phyloP scores from a whole-genome alignment of 2,113 vertebrate species.

The Crypturellus undulatus region DNA sequence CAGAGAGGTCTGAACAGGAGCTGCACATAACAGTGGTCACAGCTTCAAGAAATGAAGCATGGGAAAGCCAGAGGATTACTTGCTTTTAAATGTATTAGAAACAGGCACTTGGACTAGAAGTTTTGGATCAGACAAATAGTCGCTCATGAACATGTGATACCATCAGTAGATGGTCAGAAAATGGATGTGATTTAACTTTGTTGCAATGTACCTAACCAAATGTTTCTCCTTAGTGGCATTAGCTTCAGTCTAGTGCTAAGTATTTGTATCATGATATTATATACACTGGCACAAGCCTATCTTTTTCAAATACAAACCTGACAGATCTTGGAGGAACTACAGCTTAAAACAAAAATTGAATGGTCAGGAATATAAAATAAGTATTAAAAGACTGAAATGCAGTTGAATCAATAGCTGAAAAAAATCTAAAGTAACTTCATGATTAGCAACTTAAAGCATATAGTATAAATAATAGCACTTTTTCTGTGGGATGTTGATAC shows the following conservation, averaged over 20 bases:
- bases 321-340: neutral
- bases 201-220: neutral
- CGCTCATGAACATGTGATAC: no score
- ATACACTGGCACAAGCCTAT: neutral
- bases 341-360: neutral
- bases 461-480: neutral
- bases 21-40: neutral
- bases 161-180: neutral
- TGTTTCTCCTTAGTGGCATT: neutral
- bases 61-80: rapidly evolving
- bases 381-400: neutral
- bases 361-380: neutral
- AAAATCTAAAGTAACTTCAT: neutral
- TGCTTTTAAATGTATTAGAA: neutral
- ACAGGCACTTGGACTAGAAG: neutral
- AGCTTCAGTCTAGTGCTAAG: neutral
- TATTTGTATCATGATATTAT: neutral
- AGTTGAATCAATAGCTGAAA: neutral
- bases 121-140: neutral
- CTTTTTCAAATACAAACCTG: neutral
- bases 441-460: neutral
- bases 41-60: neutral
- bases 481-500: rapidly evolving
- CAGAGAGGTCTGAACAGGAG: neutral
- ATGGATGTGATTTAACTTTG: neutral